A percentile compares a stretch with the other conserved stretches of the same genome.
Evolutionary conservation across 2,113 vertebrate species (phyloP).

Genomic region (Rhodinocichla rosea): DNA sequence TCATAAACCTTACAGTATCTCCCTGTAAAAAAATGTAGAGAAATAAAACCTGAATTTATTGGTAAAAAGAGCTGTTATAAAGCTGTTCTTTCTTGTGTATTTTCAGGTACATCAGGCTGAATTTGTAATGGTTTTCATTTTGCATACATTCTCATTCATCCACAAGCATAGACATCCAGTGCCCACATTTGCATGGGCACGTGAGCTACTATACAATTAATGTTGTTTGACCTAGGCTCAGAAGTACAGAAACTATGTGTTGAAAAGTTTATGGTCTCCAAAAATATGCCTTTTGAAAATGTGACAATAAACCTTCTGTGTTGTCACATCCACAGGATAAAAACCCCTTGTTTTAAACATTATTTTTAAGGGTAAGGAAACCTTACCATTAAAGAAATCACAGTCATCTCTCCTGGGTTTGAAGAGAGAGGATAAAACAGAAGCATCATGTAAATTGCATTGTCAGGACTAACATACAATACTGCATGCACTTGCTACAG

Average conservation of each 20-base stretch:
- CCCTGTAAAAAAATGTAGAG: neutral
- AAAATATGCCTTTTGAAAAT: neutral
- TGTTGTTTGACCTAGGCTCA: neutral
- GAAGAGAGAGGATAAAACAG: neutral
- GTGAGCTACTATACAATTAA: neutral
- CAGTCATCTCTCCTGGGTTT: neutral
- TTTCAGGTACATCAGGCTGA: neutral
- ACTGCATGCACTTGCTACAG: neutral
- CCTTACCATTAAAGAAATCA: neutral
- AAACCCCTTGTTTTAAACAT: neutral
- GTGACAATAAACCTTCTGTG: neutral
- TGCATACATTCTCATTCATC: neutral
- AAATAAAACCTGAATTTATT: neutral
- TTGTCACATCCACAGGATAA: fast-evolving
- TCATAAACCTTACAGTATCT: neutral
- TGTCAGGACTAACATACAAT: neutral
- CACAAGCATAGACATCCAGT: neutral
- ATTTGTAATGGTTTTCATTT: neutral
- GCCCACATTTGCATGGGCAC: neutral
- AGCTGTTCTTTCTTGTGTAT: neutral
- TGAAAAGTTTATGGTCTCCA: neutral
- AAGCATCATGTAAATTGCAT: neutral
- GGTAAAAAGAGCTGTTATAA: neutral
- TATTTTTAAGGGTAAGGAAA: neutral
- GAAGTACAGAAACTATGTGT: neutral